Base-by-base conservation (phyloP, 2,888 invertebrate genomes). In the Orgyia antiqua region DNA sequence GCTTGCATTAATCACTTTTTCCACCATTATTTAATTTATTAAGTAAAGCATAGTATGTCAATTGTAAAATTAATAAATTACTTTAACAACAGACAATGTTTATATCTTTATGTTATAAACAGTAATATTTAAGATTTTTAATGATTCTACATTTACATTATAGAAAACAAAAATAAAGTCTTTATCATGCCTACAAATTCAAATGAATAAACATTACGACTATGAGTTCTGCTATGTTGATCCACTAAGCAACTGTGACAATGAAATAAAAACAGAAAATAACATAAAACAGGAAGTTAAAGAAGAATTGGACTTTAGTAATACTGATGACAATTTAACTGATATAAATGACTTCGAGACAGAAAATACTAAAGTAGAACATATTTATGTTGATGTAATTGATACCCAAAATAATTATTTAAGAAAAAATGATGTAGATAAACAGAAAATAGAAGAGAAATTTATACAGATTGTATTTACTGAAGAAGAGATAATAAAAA, bases 401-500 rank as follows among this genome's bases (percentile, higher is more conserved):
- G 41, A 34, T 4, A 10, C 0, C 0, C 9, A 13, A 17, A 33
- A 27, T 10, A 27, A n/a, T 25, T 1, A 4, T 2, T 15, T 8
- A 0, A 23, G 31, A 19, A 25, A 24, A 30, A 18, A 12, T 19
- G 9, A 33, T 9, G 13, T 20, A 19, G 20, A 32, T 3, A n/a
- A 21, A 4, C 11, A 21, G 21, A 10, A 28, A 9, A 9, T 30
- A 4, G n/a, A 39, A 38, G 41, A 58, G 10, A 76, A 73, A 41
- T 72, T 66, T 18, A 26, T 38, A 20, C 54, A 35, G 19, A 44
- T 70, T 1, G 40, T 52, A 2, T 62, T 61, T 2, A 68, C 55
- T 6, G 63, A 71, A 38, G 67, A 71, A 30, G 70, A 77, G 23
- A 58, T 78, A 60, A 2, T 52, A 0, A 60, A 30, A 20, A 51